These are phyloP conservation scores for Dendrolimus kikuchii DNA, from an alignment of 1,140 invertebrate genomes.

Conservation along the genomic window DNA sequence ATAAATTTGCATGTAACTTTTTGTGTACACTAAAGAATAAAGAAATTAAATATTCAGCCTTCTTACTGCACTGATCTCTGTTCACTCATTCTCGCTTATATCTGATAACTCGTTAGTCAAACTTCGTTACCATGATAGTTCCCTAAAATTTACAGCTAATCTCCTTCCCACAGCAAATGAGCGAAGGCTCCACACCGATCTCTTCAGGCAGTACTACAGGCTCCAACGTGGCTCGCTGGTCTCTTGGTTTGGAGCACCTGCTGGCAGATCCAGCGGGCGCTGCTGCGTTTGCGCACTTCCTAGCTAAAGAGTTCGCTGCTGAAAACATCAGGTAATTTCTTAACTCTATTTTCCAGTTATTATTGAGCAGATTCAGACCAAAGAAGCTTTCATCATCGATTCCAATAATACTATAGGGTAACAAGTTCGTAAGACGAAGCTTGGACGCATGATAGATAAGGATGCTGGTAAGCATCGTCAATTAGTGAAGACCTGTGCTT, in stretches of 20 bases:
- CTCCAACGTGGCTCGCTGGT: conserved; percentile 79
- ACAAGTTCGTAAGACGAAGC: no score
- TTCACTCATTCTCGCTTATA: no score
- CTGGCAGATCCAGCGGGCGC: conserved; percentile 89
- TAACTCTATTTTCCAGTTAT: background rate
- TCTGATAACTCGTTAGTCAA: no score
- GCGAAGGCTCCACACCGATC: conserved; percentile 46
- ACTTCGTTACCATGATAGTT: background rate
- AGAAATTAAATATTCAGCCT: no score
- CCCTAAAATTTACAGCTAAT: background rate
- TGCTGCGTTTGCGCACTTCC: conserved; percentile 93
- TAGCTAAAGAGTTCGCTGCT: conserved; percentile 96
- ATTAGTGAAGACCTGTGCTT: no score
- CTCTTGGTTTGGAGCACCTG: conserved; percentile 91
- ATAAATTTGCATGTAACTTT: no score
- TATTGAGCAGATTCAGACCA: background rate
- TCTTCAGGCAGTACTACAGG: conserved; percentile 56
- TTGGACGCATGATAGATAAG: no score
- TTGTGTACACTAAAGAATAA: no score
- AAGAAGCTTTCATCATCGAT: no score
- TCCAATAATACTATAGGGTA: no score
- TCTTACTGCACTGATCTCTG: no score
- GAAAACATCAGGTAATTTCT: conserved; percentile 86
- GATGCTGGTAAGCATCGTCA: no score
- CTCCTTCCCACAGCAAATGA: conserved; percentile 54